Percentiles rank a stretch among this genome's conserved stretches.
Evolutionary conservation across 2,797 vertebrate species (phyloP).

Genomic region (Dipus sagitta): DNA sequence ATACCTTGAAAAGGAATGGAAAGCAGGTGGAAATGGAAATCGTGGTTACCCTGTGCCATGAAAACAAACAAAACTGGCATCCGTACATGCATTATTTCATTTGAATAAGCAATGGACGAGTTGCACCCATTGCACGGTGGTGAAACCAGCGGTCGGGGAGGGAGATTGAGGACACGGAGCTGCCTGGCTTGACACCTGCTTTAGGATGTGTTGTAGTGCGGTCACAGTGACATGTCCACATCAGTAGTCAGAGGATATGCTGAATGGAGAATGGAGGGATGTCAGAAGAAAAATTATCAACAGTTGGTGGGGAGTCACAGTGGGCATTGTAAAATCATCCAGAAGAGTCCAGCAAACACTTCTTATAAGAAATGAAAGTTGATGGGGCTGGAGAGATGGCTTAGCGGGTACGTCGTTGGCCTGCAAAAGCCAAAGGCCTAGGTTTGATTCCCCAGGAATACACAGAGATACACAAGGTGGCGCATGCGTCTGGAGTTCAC

Average conservation of each 20-base stretch:
- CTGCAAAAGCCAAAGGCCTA: too few species aligned
- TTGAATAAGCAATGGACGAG: neutral
- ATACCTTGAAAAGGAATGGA: conserved; percentile 44
- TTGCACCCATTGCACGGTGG: neutral
- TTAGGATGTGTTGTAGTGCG: neutral
- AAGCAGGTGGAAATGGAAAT: conserved; percentile 60
- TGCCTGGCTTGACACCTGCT: neutral
- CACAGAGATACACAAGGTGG: too few species aligned
- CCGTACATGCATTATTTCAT: neutral
- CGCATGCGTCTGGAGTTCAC: too few species aligned
- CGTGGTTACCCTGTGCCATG: neutral
- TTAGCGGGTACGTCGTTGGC: too few species aligned
- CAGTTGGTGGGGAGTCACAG: neutral
- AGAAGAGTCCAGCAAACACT: conserved; percentile 3
- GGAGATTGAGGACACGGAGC: neutral
- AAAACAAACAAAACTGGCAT: neutral
- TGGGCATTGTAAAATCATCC: neutral
- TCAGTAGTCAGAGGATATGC: neutral
- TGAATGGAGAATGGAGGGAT: neutral
- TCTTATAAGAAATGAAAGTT: neutral
- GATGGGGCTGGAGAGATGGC: too few species aligned
- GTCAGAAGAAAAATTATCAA: neutral
- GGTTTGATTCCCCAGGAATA: too few species aligned
- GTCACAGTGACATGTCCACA: neutral
- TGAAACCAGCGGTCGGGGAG: neutral